phyloP scores from a whole-genome alignment of 2,888 invertebrate genomes.

The Cistogaster globosa region DNA sequence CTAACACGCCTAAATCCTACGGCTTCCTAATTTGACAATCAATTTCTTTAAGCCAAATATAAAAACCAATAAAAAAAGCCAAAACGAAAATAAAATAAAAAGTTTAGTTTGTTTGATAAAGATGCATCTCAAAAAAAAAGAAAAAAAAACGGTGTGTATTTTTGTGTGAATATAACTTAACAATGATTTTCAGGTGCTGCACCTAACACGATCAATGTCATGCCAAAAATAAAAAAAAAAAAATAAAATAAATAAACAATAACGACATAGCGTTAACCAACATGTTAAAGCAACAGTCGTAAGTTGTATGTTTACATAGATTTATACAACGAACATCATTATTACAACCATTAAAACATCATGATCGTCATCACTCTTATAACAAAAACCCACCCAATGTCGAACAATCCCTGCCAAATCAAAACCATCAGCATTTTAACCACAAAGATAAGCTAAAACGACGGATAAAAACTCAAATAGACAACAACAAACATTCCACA shows the following conservation, averaged over 20 bases:
- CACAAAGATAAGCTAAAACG: constrained; percentile 39
- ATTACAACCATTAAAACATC: constrained; percentile 1
- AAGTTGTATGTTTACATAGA: constrained; percentile 50
- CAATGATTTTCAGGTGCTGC: constrained; percentile 70
- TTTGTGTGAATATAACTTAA: constrained; percentile 41
- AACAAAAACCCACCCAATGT: constrained; percentile 7
- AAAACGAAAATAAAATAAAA: constrained; percentile 1
- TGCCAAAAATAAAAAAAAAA: constrained; percentile 33
- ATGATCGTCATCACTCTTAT: constrained; percentile 13
- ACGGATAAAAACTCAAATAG: constrained; percentile 19
- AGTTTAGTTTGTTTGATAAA: constrained; percentile 44
- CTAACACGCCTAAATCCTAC: constrained; percentile 60
- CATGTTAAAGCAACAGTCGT: constrained; percentile 5
- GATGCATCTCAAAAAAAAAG: constrained; percentile 16
- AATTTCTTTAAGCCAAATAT: constrained; percentile 63
- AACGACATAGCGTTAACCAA: constrained; percentile 1
- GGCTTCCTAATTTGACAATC: constrained; percentile 67
- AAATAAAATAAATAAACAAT: constrained; percentile 35
- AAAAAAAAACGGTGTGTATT: constrained; percentile 7
- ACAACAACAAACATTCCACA: constrained; percentile 59
- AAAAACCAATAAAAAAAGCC: constrained; percentile 8
- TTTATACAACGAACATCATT: constrained; percentile 31
- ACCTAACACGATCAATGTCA: constrained; percentile 72
- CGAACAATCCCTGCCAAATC: constrained; percentile 44
- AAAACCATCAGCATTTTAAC: constrained; percentile 47